Conservation (phyloP, 2,797 vertebrate genomes). For the Saguinus oedipus region DNA sequence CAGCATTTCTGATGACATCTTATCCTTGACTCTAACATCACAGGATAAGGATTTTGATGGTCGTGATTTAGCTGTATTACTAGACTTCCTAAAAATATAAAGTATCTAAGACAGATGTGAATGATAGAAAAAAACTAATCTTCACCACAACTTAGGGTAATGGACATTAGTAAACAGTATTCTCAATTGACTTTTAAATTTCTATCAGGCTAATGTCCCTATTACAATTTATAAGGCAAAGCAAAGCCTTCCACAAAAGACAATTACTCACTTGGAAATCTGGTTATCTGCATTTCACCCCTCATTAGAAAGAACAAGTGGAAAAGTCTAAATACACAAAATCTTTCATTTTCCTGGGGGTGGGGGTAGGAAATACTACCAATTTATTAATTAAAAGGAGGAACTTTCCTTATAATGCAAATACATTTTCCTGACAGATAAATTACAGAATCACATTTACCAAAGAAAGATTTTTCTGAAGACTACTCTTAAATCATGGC, state of each 20-base stretch:
- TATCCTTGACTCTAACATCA: conserved; percentile 19
- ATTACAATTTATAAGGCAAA: conserved; percentile 16
- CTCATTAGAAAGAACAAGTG: conserved; percentile 49
- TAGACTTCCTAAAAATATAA: conserved; percentile 51
- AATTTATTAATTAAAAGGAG: conserved; percentile 44
- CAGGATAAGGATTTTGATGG: not conserved
- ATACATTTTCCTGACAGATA: conserved; percentile 28
- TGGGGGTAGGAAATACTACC: not conserved
- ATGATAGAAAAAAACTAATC: not conserved
- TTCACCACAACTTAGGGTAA: conserved; percentile 21
- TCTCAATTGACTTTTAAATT: conserved; percentile 17
- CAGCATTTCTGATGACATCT: conserved; percentile 28
- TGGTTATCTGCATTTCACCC: conserved; percentile 62
- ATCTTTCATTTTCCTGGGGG: conserved; percentile 35
- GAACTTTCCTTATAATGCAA: conserved; percentile 36
- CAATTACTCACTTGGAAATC: conserved; percentile 57
- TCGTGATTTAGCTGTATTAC: not conserved
- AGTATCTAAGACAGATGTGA: not conserved
- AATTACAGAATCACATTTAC: conserved; percentile 13
- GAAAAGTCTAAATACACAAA: conserved; percentile 63
- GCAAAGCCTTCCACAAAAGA: conserved; percentile 1
- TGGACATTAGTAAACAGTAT: not conserved
- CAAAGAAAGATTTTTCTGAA: conserved; percentile 43
- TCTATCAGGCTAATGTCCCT: not conserved
- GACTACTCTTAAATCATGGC: not conserved